Base-by-base conservation (phyloP, 2,888 invertebrate species). In the Polydrusus tereticollis region DNA sequence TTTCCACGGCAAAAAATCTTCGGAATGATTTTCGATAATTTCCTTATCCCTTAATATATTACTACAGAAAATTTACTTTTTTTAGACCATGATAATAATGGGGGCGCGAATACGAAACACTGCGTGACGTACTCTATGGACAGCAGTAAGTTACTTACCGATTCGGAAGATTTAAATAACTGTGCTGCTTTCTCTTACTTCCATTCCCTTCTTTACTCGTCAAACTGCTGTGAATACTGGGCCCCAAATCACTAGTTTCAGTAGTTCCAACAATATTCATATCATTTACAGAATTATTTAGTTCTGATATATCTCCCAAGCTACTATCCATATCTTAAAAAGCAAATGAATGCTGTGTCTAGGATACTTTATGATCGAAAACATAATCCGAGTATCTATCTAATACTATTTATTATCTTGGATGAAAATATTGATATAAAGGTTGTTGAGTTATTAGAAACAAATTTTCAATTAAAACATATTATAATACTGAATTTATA, bases 191-290 rank as follows among this genome's bases (percentile, higher is more conserved):
- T n/a, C 72, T 67, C 16, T 41, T 62, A 29, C 63, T 69, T 21
- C 45, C 29, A 47, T 60, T 38, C 8, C 36, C 72, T 20, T 64
- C 74, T 12, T 67, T 73, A 18, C 60, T 69, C 12, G 67, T 41
- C 8, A 66, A 23, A 33, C 69, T 73, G 38, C 76, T 78, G n/a
- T 66, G 75, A 50, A 77, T 75, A 58, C 77, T 79, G 43, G 76
- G 77, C 1, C 78, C 77, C 18, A 77, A 71, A 76, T 79, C 79
- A 43, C 78, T 78, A n/a, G 78, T 78, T 50, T 78, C 76, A 8
- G 62, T 23, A n/a, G 12, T 21, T 18, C 18, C 65, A 18, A 23
- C n/a, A 23, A 43, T 65, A 23, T 36, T 66, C 1, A 67, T 18
- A 52, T 67, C 57, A 8, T 69, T 62, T 47, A 69, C 29, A 1